Evolutionary conservation across 2,888 invertebrate species (phyloP), one percentile per base, ranked within the genome.

Genomic region (Falcaria lacertinaria): DNA sequence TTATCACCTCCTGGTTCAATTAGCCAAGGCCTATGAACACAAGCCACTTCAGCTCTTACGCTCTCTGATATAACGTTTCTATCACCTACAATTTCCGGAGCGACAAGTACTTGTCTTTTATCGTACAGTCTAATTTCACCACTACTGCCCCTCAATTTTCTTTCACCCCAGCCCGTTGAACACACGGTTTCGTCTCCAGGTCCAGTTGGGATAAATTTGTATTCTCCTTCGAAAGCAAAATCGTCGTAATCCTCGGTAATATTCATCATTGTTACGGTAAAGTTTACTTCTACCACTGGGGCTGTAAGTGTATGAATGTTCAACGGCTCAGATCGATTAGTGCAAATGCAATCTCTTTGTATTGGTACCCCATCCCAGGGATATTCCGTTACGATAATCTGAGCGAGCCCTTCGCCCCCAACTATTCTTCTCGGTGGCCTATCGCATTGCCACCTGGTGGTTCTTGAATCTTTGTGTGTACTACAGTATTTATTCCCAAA

Each of bases 241-340:
- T 94, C 93, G 44, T 93, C 91, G 66, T 95, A 94, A 82, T 96
- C 94, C 78, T 96, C 94, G 5, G 94, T 93, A 44, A 95, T 93
- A 80, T 94, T 93, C 96, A 96, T 95, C 73, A 93, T 91, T 11
- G 92, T 92, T 5, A 95, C 92, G 15, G 93, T 91, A 69, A 95
- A 95, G 65, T 92, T 93, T 0, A 95, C 91, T 73, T 94, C 93
- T 6, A 95, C 91, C 43, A 92, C 91, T 39, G 91, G 91, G 1
- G 94, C 92, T 11, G 94, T 93, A 50, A 95, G 88, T 15, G 94
- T 93, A 50, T 92, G 91, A 52, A 94, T 87, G 45, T 91, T 89
- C 35, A 94, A 80, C 14, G 92, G 91, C 45, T 93, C 92, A 39
- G 91, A 90, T 53, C 94, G 88, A 69, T 93, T 93, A 16, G 93